phyloP scores from a whole-genome alignment of 2,888 invertebrate species.

The Agrotis puta region DNA sequence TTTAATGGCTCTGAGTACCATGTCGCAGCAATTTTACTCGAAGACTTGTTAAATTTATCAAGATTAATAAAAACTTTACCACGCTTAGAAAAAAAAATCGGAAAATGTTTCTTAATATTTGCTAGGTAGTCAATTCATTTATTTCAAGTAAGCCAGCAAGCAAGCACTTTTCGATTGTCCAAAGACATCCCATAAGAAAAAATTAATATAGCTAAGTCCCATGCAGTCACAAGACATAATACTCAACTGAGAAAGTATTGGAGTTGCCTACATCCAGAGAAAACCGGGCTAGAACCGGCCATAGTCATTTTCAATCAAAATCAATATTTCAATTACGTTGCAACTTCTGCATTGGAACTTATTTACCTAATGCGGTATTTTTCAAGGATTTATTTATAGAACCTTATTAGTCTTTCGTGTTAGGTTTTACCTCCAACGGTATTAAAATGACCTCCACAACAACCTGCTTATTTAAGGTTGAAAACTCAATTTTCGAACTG shows the following conservation, averaged over 20 bases:
- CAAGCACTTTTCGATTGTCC: too few species aligned
- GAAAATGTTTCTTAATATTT: neutral
- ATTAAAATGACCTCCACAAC: neutral
- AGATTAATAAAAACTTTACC: neutral
- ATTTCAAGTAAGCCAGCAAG: neutral
- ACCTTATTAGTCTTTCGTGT: neutral
- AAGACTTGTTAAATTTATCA: slow-evolving; percentile 6
- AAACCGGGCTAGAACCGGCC: too few species aligned
- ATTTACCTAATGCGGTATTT: neutral
- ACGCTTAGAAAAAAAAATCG: too few species aligned
- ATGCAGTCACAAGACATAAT: too few species aligned
- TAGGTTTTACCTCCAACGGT: neutral
- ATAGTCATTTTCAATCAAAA: too few species aligned
- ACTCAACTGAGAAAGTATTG: too few species aligned
- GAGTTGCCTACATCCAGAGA: too few species aligned
- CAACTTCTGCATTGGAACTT: too few species aligned
- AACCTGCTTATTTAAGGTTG: neutral
- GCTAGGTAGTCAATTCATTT: neutral
- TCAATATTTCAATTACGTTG: too few species aligned
- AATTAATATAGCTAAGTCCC: too few species aligned
- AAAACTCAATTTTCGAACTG: neutral
- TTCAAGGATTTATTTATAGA: neutral
- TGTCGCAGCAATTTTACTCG: neutral
- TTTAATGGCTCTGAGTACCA: neutral
- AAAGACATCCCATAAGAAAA: too few species aligned